These are phyloP conservation scores for Antechinus flavipes DNA, from an alignment of 2,113 vertebrate genomes.

Conservation along the genomic window DNA sequence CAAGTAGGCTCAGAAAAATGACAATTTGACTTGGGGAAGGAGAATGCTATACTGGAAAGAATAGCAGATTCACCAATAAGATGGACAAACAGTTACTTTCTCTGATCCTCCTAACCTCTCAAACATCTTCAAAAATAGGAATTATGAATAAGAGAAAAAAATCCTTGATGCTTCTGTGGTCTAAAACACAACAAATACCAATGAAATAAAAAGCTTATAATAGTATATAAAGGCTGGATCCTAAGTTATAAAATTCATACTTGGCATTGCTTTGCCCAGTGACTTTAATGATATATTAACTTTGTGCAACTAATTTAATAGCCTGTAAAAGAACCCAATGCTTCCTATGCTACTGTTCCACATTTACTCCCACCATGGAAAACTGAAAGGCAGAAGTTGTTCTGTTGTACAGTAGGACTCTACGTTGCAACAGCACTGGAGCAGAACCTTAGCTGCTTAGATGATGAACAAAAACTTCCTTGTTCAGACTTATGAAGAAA, in stretches of 20 bases:
- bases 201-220: background rate
- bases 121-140: background rate
- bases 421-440: background rate
- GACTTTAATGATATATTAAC: background rate
- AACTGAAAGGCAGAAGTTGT: background rate
- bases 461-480: background rate
- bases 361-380: background rate
- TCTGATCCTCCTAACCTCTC: background rate
- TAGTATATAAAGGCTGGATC: background rate
- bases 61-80: background rate
- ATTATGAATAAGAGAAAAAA: background rate
- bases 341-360: background rate
- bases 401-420: rapidly evolving
- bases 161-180: background rate
- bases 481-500: background rate
- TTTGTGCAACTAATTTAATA: background rate
- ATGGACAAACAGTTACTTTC: background rate
- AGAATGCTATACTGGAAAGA: background rate
- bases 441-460: background rate
- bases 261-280: background rate
- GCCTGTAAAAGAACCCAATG: background rate
- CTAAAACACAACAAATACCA: background rate
- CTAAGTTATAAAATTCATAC: background rate
- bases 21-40: background rate
- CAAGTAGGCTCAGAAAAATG: background rate